These are phyloP conservation scores for Limanda limanda DNA, from an alignment of 2,113 vertebrate species.

Conservation along the genomic window DNA sequence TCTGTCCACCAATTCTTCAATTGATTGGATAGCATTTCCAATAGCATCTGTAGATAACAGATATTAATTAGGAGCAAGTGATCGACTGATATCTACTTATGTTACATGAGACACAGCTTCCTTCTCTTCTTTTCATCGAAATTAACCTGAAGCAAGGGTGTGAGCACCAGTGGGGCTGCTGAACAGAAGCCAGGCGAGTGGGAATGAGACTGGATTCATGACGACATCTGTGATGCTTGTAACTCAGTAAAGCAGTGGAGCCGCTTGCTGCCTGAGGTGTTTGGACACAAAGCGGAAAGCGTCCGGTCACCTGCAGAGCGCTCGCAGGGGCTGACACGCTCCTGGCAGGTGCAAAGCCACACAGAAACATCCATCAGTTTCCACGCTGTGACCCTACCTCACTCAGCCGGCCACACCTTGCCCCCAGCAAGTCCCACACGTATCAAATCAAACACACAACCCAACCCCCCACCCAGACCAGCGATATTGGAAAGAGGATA, in stretches of 20 bases:
- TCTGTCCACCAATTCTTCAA: neutral
- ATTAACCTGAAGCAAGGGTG: constrained; percentile 51
- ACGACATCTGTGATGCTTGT: constrained; percentile 32
- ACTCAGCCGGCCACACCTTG: constrained; percentile 57
- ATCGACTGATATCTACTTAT: constrained; percentile 3
- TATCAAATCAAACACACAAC: constrained; percentile 60
- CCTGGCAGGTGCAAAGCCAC: constrained; percentile 48
- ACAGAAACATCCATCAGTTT: constrained; percentile 52
- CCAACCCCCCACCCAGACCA: neutral
- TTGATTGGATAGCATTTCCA: neutral
- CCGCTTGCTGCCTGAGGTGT: constrained; percentile 48
- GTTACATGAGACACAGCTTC: constrained; percentile 22
- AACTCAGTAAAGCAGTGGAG: constrained; percentile 27
- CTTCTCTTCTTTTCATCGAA: constrained; percentile 27
- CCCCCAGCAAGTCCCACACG: constrained; percentile 73
- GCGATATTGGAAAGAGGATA: constrained; percentile 31
- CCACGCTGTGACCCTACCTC: constrained; percentile 39
- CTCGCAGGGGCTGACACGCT: constrained; percentile 27
- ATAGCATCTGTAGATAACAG: constrained; percentile 1
- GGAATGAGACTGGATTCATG: constrained; percentile 30
- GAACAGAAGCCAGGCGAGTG: constrained; percentile 3
- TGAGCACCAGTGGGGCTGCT: neutral
- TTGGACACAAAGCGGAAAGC: constrained; percentile 42
- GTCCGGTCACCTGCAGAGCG: constrained; percentile 26
- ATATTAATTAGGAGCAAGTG: constrained; percentile 8